Evolutionary conservation across 2,797 vertebrate genomes (phyloP), one percentile per base, ranked within the genome.

Genomic region (Gymnothorax javanicus): DNA sequence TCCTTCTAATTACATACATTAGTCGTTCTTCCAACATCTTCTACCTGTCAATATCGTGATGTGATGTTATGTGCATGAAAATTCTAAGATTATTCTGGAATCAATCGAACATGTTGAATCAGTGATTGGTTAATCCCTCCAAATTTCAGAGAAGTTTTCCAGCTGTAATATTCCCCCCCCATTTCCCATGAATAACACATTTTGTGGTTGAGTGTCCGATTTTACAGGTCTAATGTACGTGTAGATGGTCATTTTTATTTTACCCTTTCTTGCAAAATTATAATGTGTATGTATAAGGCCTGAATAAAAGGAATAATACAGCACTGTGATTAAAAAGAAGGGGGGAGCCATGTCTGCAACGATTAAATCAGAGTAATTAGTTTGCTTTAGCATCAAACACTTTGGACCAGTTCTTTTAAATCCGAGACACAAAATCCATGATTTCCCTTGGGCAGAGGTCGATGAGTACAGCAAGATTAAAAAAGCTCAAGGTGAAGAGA

Each of bases 401-500:
- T 86, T 91, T 90, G 87, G 88, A 87, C 88, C 69, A 86, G 58
- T 69, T 90, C 69, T 88, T 89, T 88, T 71, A 86, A 87, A 88
- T 84, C 59, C 88, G 83, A 71, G 67, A 71, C 89, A 89, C 89
- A 87, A 86, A 82, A 88, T 81, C 88, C 73, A 77, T 93, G 90
- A 93, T 91, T 93, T 93, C 90, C 85, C 92, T 64, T 50, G 89
- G 87, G 91, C 85, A 62, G 86, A 73, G 83, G 82, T 87, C 82
- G 43, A 84, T 83, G 67, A 7, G 17, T 77, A 52, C n/a, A 88
- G 73, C 60, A 43, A 85, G 89, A 91, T 93, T 89, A 90, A 90
- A 90, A 69, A 64, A 89, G 84, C 84, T 89, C 84, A 89, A 90
- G 89, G 83, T 88, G 82, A 89, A 90, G 87, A 87, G 84, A 81